Evolutionary conservation across 2,797 vertebrate genomes (phyloP), one percentile per base, ranked within the genome.

Genomic region (Helicolenus hilgendorfi): DNA sequence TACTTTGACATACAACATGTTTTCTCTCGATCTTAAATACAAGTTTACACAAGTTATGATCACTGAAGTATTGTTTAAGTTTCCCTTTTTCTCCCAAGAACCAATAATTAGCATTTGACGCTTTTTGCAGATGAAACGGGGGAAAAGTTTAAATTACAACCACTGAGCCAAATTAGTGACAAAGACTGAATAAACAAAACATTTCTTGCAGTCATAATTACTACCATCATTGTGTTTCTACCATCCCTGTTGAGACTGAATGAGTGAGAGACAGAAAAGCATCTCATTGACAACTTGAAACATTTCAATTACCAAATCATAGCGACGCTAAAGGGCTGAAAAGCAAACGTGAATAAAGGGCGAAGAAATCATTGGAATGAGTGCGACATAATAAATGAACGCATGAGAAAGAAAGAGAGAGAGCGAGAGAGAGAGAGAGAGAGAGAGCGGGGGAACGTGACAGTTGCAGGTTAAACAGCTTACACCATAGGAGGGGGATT

Each of bases 381-480:
- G 56, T n/a, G 31, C 4, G 13, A 79, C 56, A 67, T 64, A 59
- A 68, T 3, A 7, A 68, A 78, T 65, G 71, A 89, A 80, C 27
- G 20, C 5, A 15, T 7, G 68, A 77, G 15, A 45, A 7, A 53
- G 41, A 38, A 13, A 13, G 9, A 33, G 31, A 33, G 31, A 31
- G 33, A 35, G 36, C 4, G 36, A 38, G 36, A 14, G 36, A 14
- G 9, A 60, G 14, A 24, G 38, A 20, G 33, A 60, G 14, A 15
- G 14, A n/a, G 49, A 45, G 20, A 69, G 36, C 11, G 49, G 38
- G 79, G 24, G 58, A 74, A 75, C 0, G 31, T 72, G 84, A 89
- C 87, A 85, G 83, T 75, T 78, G 87, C 90, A 89, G 89, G 94
- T 96, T 95, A 95, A 95, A 96, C 89, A 89, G 92, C 90, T 96